These are phyloP conservation scores for Megaleporinus macrocephalus DNA, from an alignment of 2,113 vertebrate species.

Conservation along the genomic window DNA sequence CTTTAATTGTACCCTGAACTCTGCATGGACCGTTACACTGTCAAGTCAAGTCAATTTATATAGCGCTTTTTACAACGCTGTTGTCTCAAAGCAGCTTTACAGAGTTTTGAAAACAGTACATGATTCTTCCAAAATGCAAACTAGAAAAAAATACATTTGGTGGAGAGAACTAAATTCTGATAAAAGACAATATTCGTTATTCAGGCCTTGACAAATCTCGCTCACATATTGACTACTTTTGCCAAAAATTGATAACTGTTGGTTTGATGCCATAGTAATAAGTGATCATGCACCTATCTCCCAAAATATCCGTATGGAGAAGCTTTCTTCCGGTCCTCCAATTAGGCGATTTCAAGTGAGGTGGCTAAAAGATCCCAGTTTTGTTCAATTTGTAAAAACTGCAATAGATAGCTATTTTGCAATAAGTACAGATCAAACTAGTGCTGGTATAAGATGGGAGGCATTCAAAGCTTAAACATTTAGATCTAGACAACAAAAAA, in stretches of 20 bases:
- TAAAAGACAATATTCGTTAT: constrained; percentile 12
- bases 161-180: neutral
- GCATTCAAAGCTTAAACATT: constrained; percentile 10
- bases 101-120: no score
- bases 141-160: constrained; percentile 8
- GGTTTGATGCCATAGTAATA: constrained; percentile 4
- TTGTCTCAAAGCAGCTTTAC: no score
- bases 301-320: neutral
- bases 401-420: constrained; percentile 32
- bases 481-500: constrained; percentile 7
- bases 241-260: neutral
- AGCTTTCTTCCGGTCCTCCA: neutral
- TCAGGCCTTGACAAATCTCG: neutral
- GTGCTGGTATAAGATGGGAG: no score
- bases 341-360: constrained; percentile 21
- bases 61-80: no score
- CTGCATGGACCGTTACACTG: neutral
- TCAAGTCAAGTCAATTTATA: no score
- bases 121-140: neutral
- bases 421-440: constrained; percentile 16
- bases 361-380: constrained; percentile 21
- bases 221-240: constrained; percentile 10
- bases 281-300: constrained; percentile 16
- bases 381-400: constrained; percentile 25
- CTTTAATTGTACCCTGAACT: neutral